Conservation (phyloP, 2,113 vertebrate genomes). For the Podarcis cretensis region DNA sequence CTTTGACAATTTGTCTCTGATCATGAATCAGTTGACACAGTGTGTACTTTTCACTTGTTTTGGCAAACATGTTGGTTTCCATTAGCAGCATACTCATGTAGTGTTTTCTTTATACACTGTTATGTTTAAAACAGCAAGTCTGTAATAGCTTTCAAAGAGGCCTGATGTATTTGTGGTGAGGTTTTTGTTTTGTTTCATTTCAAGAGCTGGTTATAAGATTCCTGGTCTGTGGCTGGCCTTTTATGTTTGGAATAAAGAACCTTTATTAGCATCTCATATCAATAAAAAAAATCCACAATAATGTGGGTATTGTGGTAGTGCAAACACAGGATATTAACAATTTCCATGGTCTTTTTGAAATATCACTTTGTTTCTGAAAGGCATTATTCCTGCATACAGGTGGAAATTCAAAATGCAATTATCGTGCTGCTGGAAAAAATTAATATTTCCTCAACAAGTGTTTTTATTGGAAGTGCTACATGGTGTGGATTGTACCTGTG, state of each 20-base stretch:
- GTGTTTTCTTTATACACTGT: slow-evolving; percentile 18
- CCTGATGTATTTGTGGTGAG: slow-evolving; percentile 21
- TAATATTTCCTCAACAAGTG: neutral
- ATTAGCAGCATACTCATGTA: neutral
- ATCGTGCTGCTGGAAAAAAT: neutral
- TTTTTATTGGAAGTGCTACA: neutral
- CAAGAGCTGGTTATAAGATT: slow-evolving; percentile 28
- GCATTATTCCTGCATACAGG: neutral
- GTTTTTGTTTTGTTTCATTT: slow-evolving; percentile 20
- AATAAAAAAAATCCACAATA: slow-evolving; percentile 21
- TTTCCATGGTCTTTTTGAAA: slow-evolving; percentile 25
- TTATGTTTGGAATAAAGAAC: slow-evolving; percentile 36
- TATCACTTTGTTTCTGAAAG: slow-evolving; percentile 20
- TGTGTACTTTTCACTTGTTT: neutral
- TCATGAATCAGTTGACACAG: neutral
- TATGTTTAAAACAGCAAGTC: slow-evolving; percentile 16
- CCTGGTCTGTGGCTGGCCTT: slow-evolving; percentile 19
- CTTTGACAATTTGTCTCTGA: neutral
- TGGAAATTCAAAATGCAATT: neutral
- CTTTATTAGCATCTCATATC: slow-evolving; percentile 50
- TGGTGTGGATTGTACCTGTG: neutral
- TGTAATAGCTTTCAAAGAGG: slow-evolving; percentile 15
- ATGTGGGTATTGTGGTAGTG: slow-evolving; percentile 4
- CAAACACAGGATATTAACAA: slow-evolving; percentile 41
- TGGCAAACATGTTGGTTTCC: neutral